Evolutionary conservation across 1,140 invertebrate genomes (phyloP).

Genomic region (Telenomus remus): DNA sequence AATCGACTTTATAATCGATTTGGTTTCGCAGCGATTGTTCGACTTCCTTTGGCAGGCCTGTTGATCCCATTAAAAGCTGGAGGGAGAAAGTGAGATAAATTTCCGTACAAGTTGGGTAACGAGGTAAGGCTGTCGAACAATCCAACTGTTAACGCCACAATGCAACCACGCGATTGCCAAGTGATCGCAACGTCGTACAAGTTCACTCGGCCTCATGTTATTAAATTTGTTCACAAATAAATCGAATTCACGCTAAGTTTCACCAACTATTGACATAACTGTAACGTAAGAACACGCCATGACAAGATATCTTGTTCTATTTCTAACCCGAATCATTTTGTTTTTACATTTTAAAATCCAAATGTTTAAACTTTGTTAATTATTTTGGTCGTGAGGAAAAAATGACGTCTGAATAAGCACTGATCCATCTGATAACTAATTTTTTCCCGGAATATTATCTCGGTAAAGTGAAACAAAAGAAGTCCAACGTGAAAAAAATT

Average conservation of each 20-base stretch:
- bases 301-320: too few species aligned
- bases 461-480: constrained; percentile 33
- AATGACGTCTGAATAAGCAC: too few species aligned
- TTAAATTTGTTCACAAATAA: constrained; percentile 9
- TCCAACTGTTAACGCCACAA: constrained; percentile 65
- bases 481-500: constrained; percentile 35
- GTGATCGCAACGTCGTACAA: constrained; percentile 62
- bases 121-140: constrained; percentile 69
- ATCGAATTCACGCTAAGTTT: constrained; percentile 58
- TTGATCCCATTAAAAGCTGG: constrained; percentile 55
- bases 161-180: constrained; percentile 70
- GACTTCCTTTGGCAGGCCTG: constrained; percentile 43
- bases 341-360: too few species aligned
- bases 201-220: constrained; percentile 59
- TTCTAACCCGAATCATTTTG: too few species aligned
- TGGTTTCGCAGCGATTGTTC: constrained; percentile 19
- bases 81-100: constrained; percentile 62
- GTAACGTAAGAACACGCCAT: constrained; percentile 5
- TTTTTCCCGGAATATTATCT: constrained; percentile 30
- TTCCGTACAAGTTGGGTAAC: constrained; percentile 67
- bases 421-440: too few species aligned
- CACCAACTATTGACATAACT: constrained; percentile 20
- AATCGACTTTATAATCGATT: too few species aligned
- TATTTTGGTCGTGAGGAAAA: too few species aligned
- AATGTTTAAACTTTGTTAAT: too few species aligned